These are phyloP conservation scores for Tetramorium alpestre DNA, from an alignment of 1,140 invertebrate species.

Conservation along the genomic window DNA sequence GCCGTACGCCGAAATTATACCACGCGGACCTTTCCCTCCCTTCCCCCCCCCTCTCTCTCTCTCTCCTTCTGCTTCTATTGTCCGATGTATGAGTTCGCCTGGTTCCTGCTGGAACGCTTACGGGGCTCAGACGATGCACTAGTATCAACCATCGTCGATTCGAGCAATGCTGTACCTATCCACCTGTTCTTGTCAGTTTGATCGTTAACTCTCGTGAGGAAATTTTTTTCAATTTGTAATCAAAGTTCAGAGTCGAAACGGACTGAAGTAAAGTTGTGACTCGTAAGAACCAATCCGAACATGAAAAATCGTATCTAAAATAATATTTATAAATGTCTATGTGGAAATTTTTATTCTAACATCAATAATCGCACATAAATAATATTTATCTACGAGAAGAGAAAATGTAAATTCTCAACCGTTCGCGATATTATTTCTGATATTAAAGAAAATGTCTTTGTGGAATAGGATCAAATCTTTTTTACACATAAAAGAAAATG, in stretches of 20 bases:
- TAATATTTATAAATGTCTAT: neutral
- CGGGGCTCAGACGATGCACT: neutral
- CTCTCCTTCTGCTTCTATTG: constrained; percentile 12
- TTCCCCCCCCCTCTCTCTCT: neutral
- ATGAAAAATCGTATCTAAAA: neutral
- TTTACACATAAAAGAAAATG: too few species aligned
- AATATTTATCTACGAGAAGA: neutral
- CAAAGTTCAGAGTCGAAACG: neutral
- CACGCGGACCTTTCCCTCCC: neutral
- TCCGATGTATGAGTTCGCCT: neutral
- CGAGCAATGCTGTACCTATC: neutral
- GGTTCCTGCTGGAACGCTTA: constrained; percentile 22
- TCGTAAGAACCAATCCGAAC: neutral
- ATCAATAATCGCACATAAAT: neutral
- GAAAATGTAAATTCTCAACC: neutral
- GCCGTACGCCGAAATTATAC: constrained; percentile 40
- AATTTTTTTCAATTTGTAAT: neutral
- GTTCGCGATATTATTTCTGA: neutral
- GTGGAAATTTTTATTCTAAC: neutral
- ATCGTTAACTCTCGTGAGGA: neutral
- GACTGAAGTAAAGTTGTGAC: neutral
- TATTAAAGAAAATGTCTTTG: neutral
- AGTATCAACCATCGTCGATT: neutral
- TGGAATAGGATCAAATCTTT: neutral
- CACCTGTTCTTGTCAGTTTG: neutral